Evolutionary conservation across 37 sponge, comb jelly and placozoan genomes (phyloP), one percentile per base, ranked within the genome.

Genomic region (Tethya wilhelma): DNA sequence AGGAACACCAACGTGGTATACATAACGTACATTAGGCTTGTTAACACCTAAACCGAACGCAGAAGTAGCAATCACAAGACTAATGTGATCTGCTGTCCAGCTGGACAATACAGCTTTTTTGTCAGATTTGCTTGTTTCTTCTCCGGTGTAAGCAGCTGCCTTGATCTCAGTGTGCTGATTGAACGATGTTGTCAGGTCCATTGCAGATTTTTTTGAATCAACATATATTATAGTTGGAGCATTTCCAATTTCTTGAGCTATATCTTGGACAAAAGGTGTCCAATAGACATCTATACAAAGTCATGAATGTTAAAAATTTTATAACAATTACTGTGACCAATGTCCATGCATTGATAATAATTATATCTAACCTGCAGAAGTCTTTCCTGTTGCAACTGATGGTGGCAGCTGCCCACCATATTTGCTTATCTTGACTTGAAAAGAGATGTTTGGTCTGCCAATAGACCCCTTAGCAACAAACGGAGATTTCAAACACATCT

Each of bases 131-230:
- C 64, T 63, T 7, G 64, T 63, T 7, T 49, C 53, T 49, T 49
- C 53, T 49, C 53, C 53, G 9, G 53, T 49, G 53, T 49, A 49
- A 19, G 53, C 53, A 19, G 53, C 53, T 49, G 53, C 53, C 53
- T 49, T 49, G 14, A 49, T 49, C 53, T 49, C 53, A 29, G 25
- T 63, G 64, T 63, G 64, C 31, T 63, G 64, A 25, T 63, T 63
- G 31, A 63, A 63, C 26, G 64, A 63, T 9, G 64, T 63, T 8
- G 64, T 63, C 64, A 63, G 26, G 31, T 63, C 64, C 8, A 63
- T 11, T 63, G 64, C 64, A 9, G 64, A 63, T 22, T 63, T 63
- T 25, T 63, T 63, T n/a, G 64, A 63, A 63, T 63, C 64, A 63
- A 63, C 64, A 63, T 63, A 63, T 22, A 63, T 63, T 29, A 63